Evolutionary conservation across 1,140 invertebrate species (phyloP), one percentile per base, ranked within the genome.

Genomic region (Sitobion miscanthi): DNA sequence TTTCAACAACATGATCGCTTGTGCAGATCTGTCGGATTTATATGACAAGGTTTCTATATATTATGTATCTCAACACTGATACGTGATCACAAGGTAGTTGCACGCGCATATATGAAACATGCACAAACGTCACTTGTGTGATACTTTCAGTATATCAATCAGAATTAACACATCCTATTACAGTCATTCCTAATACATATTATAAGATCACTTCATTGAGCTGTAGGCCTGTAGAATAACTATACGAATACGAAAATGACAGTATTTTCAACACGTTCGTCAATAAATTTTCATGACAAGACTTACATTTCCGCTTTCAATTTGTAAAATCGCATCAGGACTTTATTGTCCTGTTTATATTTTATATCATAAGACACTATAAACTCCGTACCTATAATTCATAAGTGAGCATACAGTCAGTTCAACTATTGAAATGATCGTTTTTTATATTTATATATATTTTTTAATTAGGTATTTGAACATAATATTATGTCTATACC

Each of bases 81-180:
- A 90, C 54, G 42, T 47, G 89, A 42, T 69, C 89, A 69, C 89
- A 90, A 90, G 88, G 88, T 90, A 90, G 87, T 89, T 85, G 83
- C 83, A 45, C 45, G 21, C 2, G 25, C 38, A 21, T 35, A 89
- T 89, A 89, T 89, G 20, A 89, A 54, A 54, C n/a, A 89, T 54
- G 87, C 49, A 57, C 88, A 69, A 69, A 90, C 9, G 89, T 90
- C 89, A 90, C 89, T 90, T 69, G 47, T 2, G 25, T 62, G 89
- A 90, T 69, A 90, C 89, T 69, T 90, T 90, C 88, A 90, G 47
- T 42, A 62, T 45, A 62, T 90, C 88, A 90, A 90, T 90, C 88
- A 30, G 38, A 62, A 90, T 90, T 90, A 90, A 90, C 54, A 90
- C 88, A 62, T 90, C 88, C 88, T 90, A 90, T 62, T 90, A 90